Evolutionary conservation across 1,140 invertebrate genomes (phyloP).

Genomic region (Prorops nasuta): DNA sequence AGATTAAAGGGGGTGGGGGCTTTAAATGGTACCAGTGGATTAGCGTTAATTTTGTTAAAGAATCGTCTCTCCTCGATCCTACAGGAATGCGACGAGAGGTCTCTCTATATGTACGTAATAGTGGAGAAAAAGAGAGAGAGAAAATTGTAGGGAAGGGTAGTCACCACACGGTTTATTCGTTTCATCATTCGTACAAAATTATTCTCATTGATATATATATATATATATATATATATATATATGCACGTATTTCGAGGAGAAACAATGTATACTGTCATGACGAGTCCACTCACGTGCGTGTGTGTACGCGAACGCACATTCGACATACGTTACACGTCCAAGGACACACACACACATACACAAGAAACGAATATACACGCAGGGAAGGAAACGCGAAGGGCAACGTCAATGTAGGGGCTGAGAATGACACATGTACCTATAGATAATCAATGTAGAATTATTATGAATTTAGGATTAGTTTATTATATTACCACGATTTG

Average conservation of each 20-base stretch:
- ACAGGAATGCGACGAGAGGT: too few species aligned
- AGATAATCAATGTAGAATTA: conserved; percentile 45
- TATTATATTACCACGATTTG: conserved; percentile 28
- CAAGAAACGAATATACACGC: background rate
- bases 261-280: too few species aligned
- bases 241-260: too few species aligned
- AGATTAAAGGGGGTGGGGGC: conserved; percentile 12
- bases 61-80: background rate
- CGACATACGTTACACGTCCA: conserved; percentile 16
- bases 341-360: conserved; percentile 3
- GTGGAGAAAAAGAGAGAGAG: too few species aligned
- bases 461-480: conserved; percentile 33
- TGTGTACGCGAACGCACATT: conserved; percentile 14
- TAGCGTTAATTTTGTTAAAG: conserved; percentile 30
- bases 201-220: too few species aligned
- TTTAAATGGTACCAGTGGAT: conserved; percentile 26
- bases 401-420: background rate
- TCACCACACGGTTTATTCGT: conserved; percentile 17
- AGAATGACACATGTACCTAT: conserved; percentile 25
- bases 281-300: background rate
- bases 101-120: too few species aligned
- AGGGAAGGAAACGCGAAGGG: conserved; percentile 3
- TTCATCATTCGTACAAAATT: too few species aligned
- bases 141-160: too few species aligned
- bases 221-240: too few species aligned